Evolutionary conservation across 2,888 invertebrate genomes (phyloP), one percentile per base, ranked within the genome.

Genomic region (Caenorhabditis panamensis): DNA sequence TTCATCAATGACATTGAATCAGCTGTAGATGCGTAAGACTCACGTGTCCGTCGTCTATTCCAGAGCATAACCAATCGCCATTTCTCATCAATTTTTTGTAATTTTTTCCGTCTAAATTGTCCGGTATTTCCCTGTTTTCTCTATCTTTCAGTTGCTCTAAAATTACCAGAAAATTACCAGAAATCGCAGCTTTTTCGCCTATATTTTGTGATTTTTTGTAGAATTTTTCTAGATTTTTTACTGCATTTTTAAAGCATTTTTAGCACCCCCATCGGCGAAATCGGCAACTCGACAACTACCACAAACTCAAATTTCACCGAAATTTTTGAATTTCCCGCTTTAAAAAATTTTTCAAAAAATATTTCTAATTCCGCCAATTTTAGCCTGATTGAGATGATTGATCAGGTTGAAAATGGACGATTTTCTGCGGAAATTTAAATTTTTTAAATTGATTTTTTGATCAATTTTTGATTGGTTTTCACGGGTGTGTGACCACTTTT

Each of bases 1-100:
- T 94, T 96, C 91, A 94, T 96, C 87, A 95, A 94, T 47, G 84
- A 85, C 44, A 75, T 76, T 26, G 80, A 80, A 56, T 75, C 80
- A 53, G 75, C 79, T 0, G 68, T 68, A 28, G 73, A 79, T 49
- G 62, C 79, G 63, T 73, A 73, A 73, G 67, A n/a, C n/a, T n/a
- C n/a, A 47, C 28, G 24, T 26, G 28, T 24, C 44, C 22, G 16
- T 11, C 28, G 56, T 37, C 8, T 31, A 6, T 6, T 0, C 26
- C 24, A 28, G 6, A 31, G 31, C 24, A 5, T 2, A 18, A 37
- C 8, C 31, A 54, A 20, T 54, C 8, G n/a, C 51, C 44, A 3
- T 59, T 47, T 11, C 5, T 16, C 13, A 41, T 41, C n/a, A 41
- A 18, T 16, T 28, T 37, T 44, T 53, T 54, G n/a, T n/a, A n/a